phyloP scores from a whole-genome alignment of 2,888 invertebrate genomes.

The Hedya salicella region DNA sequence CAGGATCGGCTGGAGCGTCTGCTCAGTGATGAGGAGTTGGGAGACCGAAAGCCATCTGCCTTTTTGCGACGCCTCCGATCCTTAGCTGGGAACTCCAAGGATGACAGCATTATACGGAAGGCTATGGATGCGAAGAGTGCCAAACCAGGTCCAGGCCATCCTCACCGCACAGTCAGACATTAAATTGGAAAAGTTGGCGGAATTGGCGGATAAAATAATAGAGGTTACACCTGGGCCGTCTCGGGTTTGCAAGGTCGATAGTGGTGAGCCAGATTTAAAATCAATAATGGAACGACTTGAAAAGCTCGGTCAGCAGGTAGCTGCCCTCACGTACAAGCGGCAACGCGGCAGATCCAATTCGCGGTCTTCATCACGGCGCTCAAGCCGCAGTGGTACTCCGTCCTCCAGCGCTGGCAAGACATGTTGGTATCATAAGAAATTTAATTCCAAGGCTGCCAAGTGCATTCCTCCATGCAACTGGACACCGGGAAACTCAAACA shows the following conservation, averaged over 20 bases:
- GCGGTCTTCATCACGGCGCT: not conserved
- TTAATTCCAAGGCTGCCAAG: not conserved
- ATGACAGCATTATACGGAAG: not conserved
- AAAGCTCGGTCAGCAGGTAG: too few species aligned
- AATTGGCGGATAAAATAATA: not conserved
- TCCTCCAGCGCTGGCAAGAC: not conserved
- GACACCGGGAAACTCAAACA: constrained; percentile 37
- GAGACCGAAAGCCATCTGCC: not conserved
- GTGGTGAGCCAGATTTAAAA: too few species aligned
- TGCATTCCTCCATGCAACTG: not conserved
- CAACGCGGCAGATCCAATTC: not conserved
- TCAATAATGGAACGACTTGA: too few species aligned
- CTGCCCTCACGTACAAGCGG: not conserved
- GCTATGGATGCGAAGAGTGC: not conserved
- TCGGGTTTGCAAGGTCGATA: not conserved
- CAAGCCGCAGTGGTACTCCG: not conserved
- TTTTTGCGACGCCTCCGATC: too few species aligned
- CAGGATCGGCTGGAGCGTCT: not conserved
- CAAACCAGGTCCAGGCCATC: not conserved
- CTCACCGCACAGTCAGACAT: not conserved
- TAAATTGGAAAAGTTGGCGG: not conserved
- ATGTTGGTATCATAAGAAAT: not conserved
- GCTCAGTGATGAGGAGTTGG: not conserved
- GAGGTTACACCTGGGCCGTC: not conserved
- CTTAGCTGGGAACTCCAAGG: not conserved